Conservation (phyloP, 2,113 vertebrate genomes). For the Bufo bufo region DNA sequence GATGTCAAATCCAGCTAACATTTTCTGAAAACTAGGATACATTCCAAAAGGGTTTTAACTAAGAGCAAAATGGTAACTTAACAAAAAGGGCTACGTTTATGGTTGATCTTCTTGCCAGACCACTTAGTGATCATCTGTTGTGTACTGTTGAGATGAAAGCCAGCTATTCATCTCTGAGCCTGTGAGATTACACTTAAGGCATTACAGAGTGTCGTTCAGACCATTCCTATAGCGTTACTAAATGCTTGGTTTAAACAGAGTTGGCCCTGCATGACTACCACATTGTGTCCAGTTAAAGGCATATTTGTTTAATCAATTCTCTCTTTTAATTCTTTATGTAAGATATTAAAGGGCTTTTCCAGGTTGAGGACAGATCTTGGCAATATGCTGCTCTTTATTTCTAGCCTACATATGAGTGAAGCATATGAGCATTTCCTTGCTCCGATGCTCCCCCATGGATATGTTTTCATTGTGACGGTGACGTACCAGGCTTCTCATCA, state of each 20-base stretch:
- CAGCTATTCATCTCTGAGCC: conserved; percentile 39
- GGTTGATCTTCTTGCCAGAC: conserved; percentile 45
- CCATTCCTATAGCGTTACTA: not conserved
- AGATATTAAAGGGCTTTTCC: not conserved
- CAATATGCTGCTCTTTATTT: no score
- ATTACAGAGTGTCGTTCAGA: conserved; percentile 25
- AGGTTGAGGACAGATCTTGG: no score
- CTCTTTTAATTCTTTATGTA: not conserved
- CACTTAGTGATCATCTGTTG: conserved; percentile 43
- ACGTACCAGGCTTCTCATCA: no score
- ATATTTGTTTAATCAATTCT: conserved; percentile 1
- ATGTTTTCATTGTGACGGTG: no score
- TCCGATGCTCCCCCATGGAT: no score
- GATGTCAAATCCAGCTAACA: not conserved
- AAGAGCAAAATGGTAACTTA: conserved; percentile 42
- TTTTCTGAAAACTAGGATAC: not conserved
- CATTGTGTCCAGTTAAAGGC: not conserved
- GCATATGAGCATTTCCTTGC: no score
- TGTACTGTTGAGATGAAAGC: conserved; percentile 39
- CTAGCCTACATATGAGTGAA: no score
- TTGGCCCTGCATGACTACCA: conserved; percentile 18
- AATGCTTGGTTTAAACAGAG: conserved; percentile 1
- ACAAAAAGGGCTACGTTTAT: conserved; percentile 38
- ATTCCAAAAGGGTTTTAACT: conserved; percentile 44
- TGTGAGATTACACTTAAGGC: conserved; percentile 29